phyloP scores from a whole-genome alignment of 2,113 vertebrate genomes.

The Cricetomys ansorgei region DNA sequence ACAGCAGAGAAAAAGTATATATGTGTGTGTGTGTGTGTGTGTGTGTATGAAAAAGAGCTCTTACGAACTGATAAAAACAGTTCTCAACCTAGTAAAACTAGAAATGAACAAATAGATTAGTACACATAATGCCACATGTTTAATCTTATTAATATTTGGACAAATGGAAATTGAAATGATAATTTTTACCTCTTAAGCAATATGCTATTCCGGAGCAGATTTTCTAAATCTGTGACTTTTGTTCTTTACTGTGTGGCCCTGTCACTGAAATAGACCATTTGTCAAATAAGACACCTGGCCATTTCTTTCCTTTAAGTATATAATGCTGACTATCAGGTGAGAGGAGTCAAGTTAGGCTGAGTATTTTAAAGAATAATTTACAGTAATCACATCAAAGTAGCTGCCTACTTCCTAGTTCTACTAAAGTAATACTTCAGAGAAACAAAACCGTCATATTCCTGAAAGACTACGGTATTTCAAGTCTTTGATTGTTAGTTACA shows the following conservation, averaged over 20 bases:
- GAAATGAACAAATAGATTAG: not conserved
- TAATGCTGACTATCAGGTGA: not conserved
- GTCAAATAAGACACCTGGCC: not conserved
- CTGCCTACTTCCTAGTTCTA: not conserved
- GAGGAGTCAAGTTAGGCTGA: not conserved
- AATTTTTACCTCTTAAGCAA: conserved; percentile 7
- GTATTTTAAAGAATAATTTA: not conserved
- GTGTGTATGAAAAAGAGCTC: not conserved
- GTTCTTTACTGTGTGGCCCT: not conserved
- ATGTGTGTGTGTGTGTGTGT: not conserved
- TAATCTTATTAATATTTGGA: not conserved
- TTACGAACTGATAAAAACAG: not conserved
- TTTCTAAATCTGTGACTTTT: not conserved
- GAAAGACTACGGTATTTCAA: not conserved
- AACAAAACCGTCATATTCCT: not conserved
- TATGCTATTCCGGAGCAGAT: not conserved
- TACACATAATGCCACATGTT: not conserved
- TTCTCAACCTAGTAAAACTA: not conserved
- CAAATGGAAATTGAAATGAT: not conserved
- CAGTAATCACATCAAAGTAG: not conserved
- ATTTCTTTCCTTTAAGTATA: not conserved
- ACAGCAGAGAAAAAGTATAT: not conserved
- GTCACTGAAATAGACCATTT: not conserved
- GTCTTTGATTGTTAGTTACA: not conserved
- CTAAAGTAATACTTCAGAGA: not conserved